Conservation (phyloP, 2,888 invertebrate genomes). For the Spilarctia lutea region DNA sequence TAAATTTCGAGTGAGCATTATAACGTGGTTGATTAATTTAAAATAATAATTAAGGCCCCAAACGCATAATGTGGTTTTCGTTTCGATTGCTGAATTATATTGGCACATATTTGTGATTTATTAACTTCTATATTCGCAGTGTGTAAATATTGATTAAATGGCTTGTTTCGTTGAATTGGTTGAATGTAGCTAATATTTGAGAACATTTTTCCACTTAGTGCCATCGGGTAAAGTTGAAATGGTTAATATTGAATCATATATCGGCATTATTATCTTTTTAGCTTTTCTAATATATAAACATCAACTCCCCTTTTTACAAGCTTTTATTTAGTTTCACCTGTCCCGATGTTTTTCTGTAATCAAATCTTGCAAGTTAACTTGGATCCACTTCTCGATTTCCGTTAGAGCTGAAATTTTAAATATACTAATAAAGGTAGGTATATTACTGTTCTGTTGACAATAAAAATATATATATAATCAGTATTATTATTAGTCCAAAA, state of each 20-base stretch:
- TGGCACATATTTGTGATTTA: slow-evolving; percentile 22
- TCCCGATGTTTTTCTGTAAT: too few relatives aligned
- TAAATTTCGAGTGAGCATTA: slow-evolving; percentile 43
- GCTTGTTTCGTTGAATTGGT: background rate
- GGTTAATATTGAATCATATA: background rate
- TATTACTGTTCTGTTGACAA: too few relatives aligned
- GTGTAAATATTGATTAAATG: slow-evolving; percentile 16
- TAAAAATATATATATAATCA: too few relatives aligned
- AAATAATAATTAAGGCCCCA: slow-evolving; percentile 48
- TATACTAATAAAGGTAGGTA: too few relatives aligned
- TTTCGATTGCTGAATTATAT: slow-evolving; percentile 38
- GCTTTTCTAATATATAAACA: too few relatives aligned
- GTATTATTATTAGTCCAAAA: too few relatives aligned
- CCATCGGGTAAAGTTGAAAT: background rate
- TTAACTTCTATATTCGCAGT: slow-evolving; percentile 17
- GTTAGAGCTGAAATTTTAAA: too few relatives aligned
- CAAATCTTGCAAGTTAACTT: too few relatives aligned
- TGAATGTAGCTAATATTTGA: slow-evolving; percentile 15
- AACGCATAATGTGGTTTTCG: slow-evolving; percentile 34
- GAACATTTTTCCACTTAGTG: background rate
- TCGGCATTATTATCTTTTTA: too few relatives aligned
- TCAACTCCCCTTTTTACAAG: too few relatives aligned
- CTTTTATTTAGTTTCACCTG: too few relatives aligned
- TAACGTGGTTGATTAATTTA: slow-evolving; percentile 56
- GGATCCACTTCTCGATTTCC: too few relatives aligned